phyloP scores from a whole-genome alignment of 92 coral and sea anemone genomes.

The Porites rus region DNA sequence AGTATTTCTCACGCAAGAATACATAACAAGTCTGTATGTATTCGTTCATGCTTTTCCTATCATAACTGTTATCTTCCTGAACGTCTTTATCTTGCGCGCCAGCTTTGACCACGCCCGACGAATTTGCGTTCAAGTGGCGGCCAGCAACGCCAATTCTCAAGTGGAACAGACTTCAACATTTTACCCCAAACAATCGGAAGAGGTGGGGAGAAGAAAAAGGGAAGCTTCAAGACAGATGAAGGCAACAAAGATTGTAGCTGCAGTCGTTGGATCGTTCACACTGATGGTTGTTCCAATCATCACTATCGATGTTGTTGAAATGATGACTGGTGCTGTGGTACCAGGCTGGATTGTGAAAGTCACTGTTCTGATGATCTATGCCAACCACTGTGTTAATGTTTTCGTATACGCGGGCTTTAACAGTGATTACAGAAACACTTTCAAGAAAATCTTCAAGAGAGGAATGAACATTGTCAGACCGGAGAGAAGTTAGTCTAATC shows the following conservation, averaged over 20 bases:
- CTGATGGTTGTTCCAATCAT: constrained; percentile 66
- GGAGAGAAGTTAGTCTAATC: not conserved
- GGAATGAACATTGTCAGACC: constrained; percentile 6
- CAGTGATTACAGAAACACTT: constrained; percentile 67
- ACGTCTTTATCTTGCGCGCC: constrained; percentile 56
- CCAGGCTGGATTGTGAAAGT: constrained; percentile 41
- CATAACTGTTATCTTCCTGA: constrained; percentile 30
- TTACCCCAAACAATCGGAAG: constrained; percentile 2
- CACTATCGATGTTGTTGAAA: constrained; percentile 57
- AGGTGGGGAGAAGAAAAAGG: not conserved
- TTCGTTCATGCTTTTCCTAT: constrained; percentile 67
- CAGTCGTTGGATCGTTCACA: constrained; percentile 53
- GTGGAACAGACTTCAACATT: not conserved
- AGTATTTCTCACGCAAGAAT: constrained; percentile 37
- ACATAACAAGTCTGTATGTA: constrained; percentile 34
- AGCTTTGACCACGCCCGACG: constrained; percentile 14
- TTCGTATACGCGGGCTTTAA: constrained; percentile 76
- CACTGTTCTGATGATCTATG: constrained; percentile 68
- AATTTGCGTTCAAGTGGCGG: constrained; percentile 3
- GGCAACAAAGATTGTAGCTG: constrained; percentile 57
- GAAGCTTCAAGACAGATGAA: constrained; percentile 47
- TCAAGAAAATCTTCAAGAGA: constrained; percentile 15
- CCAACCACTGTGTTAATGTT: constrained; percentile 67
- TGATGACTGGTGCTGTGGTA: constrained; percentile 23
- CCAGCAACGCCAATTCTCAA: constrained; percentile 1